Conservation (phyloP, 2,888 invertebrate species). For the Bhutanitis thaidina region DNA sequence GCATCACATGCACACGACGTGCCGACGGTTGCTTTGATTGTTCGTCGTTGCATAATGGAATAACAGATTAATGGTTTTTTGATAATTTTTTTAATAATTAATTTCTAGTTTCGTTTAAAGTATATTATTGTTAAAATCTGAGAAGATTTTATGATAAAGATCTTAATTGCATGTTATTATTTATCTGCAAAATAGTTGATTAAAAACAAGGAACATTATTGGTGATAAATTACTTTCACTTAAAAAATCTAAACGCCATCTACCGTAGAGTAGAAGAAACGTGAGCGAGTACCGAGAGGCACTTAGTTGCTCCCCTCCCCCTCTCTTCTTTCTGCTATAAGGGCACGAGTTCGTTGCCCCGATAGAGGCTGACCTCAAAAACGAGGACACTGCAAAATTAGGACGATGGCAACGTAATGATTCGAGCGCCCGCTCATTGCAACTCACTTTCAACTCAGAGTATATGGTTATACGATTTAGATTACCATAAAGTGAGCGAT, state of each 20-base stretch:
- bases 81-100: too few species aligned
- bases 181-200: too few species aligned
- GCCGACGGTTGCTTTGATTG: background rate
- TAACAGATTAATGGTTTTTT: too few species aligned
- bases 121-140: too few species aligned
- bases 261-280: constrained; percentile 53
- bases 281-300: constrained; percentile 30
- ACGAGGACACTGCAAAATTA: constrained; percentile 85
- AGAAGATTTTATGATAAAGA: too few species aligned
- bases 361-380: constrained; percentile 84
- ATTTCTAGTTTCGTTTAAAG: too few species aligned
- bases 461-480: constrained; percentile 33
- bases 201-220: too few species aligned
- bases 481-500: constrained; percentile 29
- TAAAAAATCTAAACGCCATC: constrained; percentile 50
- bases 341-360: constrained; percentile 80
- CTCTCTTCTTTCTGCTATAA: constrained; percentile 66
- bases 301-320: constrained; percentile 40
- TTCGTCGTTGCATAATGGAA: too few species aligned
- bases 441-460: constrained; percentile 52
- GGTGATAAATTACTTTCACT: background rate
- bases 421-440: constrained; percentile 55
- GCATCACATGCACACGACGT: constrained; percentile 36
- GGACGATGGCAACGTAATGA: constrained; percentile 78
- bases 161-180: too few species aligned